Evolutionary conservation across 2,888 invertebrate genomes (phyloP).

Genomic region (Galerucella nymphaeae): DNA sequence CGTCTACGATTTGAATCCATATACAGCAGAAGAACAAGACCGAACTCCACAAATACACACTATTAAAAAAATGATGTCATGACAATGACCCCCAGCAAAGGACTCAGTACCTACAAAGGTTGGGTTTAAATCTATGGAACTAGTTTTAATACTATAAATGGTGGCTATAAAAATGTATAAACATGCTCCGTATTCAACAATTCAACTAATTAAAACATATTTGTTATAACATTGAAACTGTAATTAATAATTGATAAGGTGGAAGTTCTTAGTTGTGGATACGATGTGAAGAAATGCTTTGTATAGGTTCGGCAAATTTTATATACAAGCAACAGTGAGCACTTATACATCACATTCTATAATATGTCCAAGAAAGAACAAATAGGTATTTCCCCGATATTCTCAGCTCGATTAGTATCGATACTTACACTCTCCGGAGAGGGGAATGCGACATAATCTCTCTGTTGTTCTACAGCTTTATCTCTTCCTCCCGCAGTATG

Average conservation of each 20-base stretch:
- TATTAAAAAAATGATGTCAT: conserved; percentile 15
- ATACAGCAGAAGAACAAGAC: conserved; percentile 14
- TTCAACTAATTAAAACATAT: neutral
- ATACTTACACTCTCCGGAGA: too few species aligned
- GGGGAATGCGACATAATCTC: too few species aligned
- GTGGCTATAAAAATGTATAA: conserved; percentile 7
- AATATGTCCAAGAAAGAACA: too few species aligned
- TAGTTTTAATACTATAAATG: conserved; percentile 13
- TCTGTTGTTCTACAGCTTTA: too few species aligned
- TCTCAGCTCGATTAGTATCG: too few species aligned
- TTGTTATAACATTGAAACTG: neutral
- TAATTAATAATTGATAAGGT: neutral
- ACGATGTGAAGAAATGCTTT: neutral
- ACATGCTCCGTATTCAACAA: neutral
- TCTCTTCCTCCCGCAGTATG: too few species aligned
- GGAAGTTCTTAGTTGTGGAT: neutral
- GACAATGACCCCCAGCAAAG: conserved; percentile 10
- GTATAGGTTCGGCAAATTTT: too few species aligned
- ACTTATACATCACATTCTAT: too few species aligned
- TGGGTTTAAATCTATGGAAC: conserved; percentile 14
- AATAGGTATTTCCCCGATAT: too few species aligned
- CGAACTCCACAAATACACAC: neutral
- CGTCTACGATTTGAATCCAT: neutral
- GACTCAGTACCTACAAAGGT: conserved; percentile 6
- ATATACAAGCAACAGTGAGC: too few species aligned